These are phyloP conservation scores for Saccopteryx leptura DNA, from an alignment of 2,113 vertebrate genomes.

Conservation along the genomic window DNA sequence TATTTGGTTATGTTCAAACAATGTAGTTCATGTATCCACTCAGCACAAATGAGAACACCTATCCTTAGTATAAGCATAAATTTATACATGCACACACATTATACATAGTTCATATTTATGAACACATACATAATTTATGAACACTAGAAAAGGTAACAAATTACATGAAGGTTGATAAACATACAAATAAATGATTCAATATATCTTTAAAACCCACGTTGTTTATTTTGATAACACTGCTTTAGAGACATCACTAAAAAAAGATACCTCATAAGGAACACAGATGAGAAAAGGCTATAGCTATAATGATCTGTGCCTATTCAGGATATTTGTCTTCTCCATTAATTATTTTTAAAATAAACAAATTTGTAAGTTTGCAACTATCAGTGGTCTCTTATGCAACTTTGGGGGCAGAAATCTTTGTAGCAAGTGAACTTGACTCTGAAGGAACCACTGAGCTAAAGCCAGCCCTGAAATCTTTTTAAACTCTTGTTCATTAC, in stretches of 20 bases:
- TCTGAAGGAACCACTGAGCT: too few species aligned
- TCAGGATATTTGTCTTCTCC: not conserved
- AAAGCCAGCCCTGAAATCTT: not conserved
- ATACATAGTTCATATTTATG: not conserved
- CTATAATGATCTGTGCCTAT: not conserved
- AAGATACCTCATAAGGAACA: not conserved
- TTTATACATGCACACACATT: not conserved
- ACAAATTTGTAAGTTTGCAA: not conserved
- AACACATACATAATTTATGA: not conserved
- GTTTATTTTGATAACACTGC: constrained; percentile 27
- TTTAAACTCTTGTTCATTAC: not conserved
- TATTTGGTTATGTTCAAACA: constrained; percentile 24
- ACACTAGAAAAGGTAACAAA: not conserved
- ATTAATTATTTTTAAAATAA: not conserved
- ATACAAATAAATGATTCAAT: constrained; percentile 22
- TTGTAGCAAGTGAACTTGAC: too few species aligned
- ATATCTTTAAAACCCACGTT: not conserved
- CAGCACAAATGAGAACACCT: not conserved
- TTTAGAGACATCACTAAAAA: constrained; percentile 1
- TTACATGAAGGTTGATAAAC: not conserved
- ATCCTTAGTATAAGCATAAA: not conserved
- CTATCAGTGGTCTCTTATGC: not conserved
- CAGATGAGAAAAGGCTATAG: not conserved
- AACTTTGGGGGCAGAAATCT: not conserved
- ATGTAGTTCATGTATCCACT: not conserved